These are phyloP conservation scores for Amazona guildingii DNA, from an alignment of 2,113 vertebrate species.

Conservation along the genomic window DNA sequence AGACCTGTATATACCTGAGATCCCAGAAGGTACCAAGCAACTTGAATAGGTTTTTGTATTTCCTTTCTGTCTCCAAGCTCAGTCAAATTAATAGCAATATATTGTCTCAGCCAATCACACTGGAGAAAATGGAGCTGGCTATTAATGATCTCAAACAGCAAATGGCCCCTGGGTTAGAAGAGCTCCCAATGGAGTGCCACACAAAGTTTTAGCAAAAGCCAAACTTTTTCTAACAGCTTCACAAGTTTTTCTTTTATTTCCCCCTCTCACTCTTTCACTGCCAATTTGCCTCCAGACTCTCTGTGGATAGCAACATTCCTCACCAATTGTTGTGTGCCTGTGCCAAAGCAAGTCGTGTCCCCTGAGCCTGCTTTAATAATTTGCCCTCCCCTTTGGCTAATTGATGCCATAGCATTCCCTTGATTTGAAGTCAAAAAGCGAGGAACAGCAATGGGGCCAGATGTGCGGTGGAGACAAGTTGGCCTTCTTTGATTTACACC, in stretches of 20 bases:
- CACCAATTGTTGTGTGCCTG: neutral
- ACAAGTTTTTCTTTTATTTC: neutral
- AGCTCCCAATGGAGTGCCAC: neutral
- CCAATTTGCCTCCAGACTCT: neutral
- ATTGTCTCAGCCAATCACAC: neutral
- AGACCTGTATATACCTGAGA: neutral
- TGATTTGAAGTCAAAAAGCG: neutral
- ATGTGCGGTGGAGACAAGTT: neutral
- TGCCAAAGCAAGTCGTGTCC: neutral
- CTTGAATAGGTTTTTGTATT: neutral
- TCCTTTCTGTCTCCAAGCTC: neutral
- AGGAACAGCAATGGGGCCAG: neutral
- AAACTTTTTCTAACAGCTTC: neutral
- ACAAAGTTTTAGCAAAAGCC: neutral
- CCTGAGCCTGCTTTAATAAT: neutral
- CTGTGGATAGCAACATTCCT: neutral
- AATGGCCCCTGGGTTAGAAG: neutral
- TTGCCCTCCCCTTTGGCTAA: neutral
- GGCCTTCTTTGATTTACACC: neutral
- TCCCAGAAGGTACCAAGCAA: constrained; percentile 2
- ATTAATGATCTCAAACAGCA: constrained; percentile 11
- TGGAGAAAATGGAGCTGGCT: neutral
- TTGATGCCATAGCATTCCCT: neutral
- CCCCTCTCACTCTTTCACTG: neutral
- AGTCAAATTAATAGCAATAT: constrained; percentile 26